Conservation (phyloP, 2,113 vertebrate genomes). For the Crotalus helleri region DNA sequence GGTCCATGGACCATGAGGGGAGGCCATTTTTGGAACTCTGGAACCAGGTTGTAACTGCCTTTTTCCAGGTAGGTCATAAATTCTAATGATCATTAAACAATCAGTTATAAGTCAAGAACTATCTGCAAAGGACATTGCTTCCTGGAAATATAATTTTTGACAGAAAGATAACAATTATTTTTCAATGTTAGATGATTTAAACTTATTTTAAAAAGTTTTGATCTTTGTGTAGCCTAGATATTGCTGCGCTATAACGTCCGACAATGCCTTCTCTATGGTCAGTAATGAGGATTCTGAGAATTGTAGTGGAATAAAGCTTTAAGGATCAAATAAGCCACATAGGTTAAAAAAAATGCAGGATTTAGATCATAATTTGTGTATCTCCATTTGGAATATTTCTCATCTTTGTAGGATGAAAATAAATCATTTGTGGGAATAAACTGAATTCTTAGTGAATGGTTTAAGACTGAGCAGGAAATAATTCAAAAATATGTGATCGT, state of each 20-base stretch:
- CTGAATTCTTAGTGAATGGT: not conserved
- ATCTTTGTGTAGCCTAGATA: not conserved
- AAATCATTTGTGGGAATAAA: not conserved
- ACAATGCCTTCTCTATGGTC: not conserved
- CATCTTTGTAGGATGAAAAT: not conserved
- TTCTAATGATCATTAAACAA: too few species aligned
- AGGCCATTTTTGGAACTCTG: too few species aligned
- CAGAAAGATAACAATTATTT: not conserved
- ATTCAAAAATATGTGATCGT: not conserved
- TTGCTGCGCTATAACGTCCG: not conserved
- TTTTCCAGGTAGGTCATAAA: too few species aligned
- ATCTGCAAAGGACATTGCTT: not conserved
- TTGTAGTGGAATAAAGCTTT: not conserved
- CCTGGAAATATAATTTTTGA: not conserved
- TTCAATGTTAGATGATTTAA: not conserved
- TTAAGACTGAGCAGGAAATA: not conserved
- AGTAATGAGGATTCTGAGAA: not conserved
- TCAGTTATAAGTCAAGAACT: not conserved
- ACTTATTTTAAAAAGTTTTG: not conserved
- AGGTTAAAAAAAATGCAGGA: not conserved
- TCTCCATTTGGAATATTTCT: not conserved
- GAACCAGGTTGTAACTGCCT: too few species aligned
- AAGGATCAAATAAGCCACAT: not conserved
- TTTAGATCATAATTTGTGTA: not conserved
- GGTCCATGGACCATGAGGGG: too few species aligned